Evolutionary conservation across 2,888 invertebrate genomes (phyloP), one percentile per base, ranked within the genome.

Genomic region (Halocaridina rubra): DNA sequence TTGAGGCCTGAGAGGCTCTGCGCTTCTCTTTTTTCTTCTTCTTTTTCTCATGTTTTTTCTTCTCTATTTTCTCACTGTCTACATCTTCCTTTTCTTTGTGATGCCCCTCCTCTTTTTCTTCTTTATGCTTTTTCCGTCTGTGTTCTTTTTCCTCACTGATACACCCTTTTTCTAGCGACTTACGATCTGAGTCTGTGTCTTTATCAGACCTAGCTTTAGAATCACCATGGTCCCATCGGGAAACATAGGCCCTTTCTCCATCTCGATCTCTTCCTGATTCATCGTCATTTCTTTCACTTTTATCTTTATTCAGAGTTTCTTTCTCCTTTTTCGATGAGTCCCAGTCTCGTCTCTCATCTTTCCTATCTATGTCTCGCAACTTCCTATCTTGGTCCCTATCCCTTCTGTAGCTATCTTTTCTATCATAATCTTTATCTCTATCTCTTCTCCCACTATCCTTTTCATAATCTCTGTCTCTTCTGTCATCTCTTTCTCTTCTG

Each of bases 1-100:
- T 82, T 24, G 82, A 82, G 27, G 82, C 82, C 59, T 82, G 82
- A 1, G 82, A 82, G 8, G 82, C 82, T 27, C 82, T 30, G 3
- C 82, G 71, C 29, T 77, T 78, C n/a, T 82, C 78, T 33, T 82
- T 82, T 22, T 82, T 82, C 64, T 77, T 82, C 61, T 82, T 82
- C 72, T 82, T 82, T 53, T 71, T 77, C 27, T 82, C 82, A 19
- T 82, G 82, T 22, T 77, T 82, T 16, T 71, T 84, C 72, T 84
- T 84, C 19, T 84, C 82, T 27, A 30, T 13, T 46, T 78, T 84
- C 24, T 84, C 82, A 22, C 64, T 77, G 19, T n/a, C 13, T 7
- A 22, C 39, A 16, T 24, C 27, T 1, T 69, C 69, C 33, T 69
- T 82, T n/a, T 77, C 78, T 29, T 78, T 78, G 10, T 46, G 10